Conservation (phyloP, 2,888 invertebrate species). For the Abrostola tripartita region DNA sequence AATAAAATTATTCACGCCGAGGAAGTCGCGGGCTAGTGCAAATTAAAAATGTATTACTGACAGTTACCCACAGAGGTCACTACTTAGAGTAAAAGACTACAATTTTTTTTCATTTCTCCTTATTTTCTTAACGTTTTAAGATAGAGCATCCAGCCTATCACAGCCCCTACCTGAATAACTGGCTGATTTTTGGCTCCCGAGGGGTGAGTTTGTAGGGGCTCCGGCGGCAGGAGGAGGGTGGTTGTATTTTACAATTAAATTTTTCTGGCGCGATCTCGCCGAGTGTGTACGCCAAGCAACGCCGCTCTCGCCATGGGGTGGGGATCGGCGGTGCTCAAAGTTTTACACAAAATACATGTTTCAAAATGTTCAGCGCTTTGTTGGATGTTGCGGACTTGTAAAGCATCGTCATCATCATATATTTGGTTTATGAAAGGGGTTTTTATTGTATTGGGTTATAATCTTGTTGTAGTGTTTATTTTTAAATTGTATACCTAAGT, state of each 20-base stretch:
- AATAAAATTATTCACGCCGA: no score
- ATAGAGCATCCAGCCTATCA: conserved; percentile 14
- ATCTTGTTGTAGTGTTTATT: no score
- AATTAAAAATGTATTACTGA: no score
- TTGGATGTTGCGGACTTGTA: background rate
- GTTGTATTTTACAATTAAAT: conserved; percentile 86
- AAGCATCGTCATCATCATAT: background rate
- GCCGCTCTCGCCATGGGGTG: conserved; percentile 72
- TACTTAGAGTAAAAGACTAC: no score
- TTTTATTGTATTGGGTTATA: no score
- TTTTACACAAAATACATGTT: conserved; percentile 27
- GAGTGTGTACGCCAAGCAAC: conserved; percentile 80
- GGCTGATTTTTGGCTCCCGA: conserved; percentile 47
- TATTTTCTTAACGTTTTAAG: conserved; percentile 8
- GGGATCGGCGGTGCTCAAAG: conserved; percentile 66
- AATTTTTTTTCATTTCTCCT: background rate
- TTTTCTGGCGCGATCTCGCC: conserved; percentile 83
- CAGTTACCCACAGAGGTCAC: no score
- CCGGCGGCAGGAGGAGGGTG: conserved; percentile 57
- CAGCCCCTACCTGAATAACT: conserved; percentile 58
- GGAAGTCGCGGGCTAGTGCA: no score
- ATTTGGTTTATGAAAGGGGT: no score
- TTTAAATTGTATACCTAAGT: no score
- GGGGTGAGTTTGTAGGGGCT: conserved; percentile 43
- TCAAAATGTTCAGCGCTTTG: background rate